Evolutionary conservation across 2,888 invertebrate genomes (phyloP).

Genomic region (Unio pictorum): DNA sequence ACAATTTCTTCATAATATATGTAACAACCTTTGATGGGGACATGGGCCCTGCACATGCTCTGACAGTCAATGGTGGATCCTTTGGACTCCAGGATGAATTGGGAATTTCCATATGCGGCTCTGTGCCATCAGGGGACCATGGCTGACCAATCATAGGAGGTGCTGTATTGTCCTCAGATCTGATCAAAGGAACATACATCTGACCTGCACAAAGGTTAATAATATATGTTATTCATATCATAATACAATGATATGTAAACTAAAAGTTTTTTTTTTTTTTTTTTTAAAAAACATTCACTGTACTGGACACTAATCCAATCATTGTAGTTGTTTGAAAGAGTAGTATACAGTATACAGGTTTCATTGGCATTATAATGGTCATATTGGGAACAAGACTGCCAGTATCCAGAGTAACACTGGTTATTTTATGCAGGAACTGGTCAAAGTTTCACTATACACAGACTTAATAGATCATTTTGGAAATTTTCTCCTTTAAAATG

Average conservation of each 20-base stretch:
- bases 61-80: constrained; percentile 57
- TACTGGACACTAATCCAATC: too few relatives aligned
- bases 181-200: constrained; percentile 90
- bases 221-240: background rate
- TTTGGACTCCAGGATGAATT: constrained; percentile 40
- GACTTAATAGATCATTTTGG: too few relatives aligned
- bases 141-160: constrained; percentile 86
- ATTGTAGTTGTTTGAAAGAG: too few relatives aligned
- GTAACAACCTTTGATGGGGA: constrained; percentile 74
- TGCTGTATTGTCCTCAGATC: constrained; percentile 82
- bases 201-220: constrained; percentile 74
- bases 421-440: too few relatives aligned
- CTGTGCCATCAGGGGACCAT: constrained; percentile 55
- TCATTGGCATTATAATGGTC: too few relatives aligned
- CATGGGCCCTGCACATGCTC: constrained; percentile 94
- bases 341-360: too few relatives aligned
- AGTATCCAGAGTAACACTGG: too few relatives aligned
- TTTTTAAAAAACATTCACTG: too few relatives aligned
- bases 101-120: constrained; percentile 19
- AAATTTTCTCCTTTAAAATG: too few relatives aligned
- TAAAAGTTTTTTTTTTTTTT: too few relatives aligned
- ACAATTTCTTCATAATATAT: background rate
- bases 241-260: background rate
- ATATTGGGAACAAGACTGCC: too few relatives aligned
- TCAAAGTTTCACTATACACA: too few relatives aligned